Base-by-base conservation (phyloP, 2,888 invertebrate genomes). In the Tyria jacobaeae region DNA sequence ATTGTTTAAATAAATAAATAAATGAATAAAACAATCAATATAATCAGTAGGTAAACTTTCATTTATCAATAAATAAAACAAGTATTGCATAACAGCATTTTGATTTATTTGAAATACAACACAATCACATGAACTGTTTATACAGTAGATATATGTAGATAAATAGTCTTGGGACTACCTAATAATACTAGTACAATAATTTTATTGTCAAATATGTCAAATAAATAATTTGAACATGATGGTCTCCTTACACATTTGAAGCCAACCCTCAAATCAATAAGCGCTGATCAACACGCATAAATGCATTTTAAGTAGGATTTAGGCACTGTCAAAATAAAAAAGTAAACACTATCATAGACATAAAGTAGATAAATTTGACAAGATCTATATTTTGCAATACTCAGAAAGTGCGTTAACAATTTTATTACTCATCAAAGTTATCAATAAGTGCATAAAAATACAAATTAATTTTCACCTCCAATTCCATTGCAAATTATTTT, bases 161-260 rank as follows among this genome's bases (percentile, higher is more conserved):
- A 84, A 85, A 81, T 84, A 88, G 87, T 86, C 84, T 84, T 84
- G 83, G 80, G 81, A 85, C 88, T 87, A 87, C 83, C 86, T 89
- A 89, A 86, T 87, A 87, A 90, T 90, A 91, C 89, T 91, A 90
- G 83, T 86, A 87, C 82, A 87, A 83, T 87, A 82, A 85, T 82
- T 89, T 92, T 92, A 92, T 92, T 92, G 92, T 92, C 92, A 88
- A 90, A 89, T 88, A 87, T 91, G 91, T 89, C 85, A 88, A 91
- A 87, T 80, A 81, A 89, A 86, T 72, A 71, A 81, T 82, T 80
- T 79, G 68, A 80, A 81, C 80, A 84, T 79, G 79, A 75, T 78
- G 76, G 70, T 79, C 68, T 67, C 62, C 60, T 64, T 75, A 76
- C 64, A 71, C 59, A 66, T 62, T 62, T 60, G 62, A 68, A 67